Base-by-base conservation (phyloP, 1,140 invertebrate species). In the Sitodiplosis mosellana region DNA sequence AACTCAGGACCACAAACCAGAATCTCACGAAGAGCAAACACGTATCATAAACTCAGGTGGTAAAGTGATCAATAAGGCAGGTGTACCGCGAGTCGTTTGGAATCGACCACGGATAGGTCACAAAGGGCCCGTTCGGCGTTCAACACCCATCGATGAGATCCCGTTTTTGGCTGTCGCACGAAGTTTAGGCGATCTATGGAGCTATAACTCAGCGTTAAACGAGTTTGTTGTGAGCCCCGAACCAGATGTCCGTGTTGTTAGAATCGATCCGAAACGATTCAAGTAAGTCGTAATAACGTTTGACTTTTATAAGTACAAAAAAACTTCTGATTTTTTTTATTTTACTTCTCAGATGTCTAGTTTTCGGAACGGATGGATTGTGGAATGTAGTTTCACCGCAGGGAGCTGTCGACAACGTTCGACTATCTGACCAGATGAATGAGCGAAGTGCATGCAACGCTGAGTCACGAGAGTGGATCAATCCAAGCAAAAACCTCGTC, bases 181-280 rank as follows among this genome's bases (percentile, higher is more conserved):
- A 53, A 91, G 90, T 22, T 66, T 98, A 50, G 93, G 93, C 51
- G 93, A 98, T 68, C 70, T 97, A 1, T 98, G 93, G 93, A 95
- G 90, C 59, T 96, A 93, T 59, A 95, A 96, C 68, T 83, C 83
- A 1, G 76, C 77, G 42, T 76, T 79, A 53, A 78, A 91, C 60
- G 80, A 85, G 61, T 98, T 95, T 70, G 82, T 95, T 11, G 92
- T 98, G 2, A 93, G 88, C n/a, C 94, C 94, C 0, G 88, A 93
- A 64, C 94, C 94, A 2, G 93, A 98, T 71, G 87, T 95, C 4
- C 76, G 78, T 55, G 88, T 93, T 0, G 70, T 90, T 45, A 71
- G 79, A 42, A 81, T 97, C 49, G 83, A 96, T 66, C 80, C 87
- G 1, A 73, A 72, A 15, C 72, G 69, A 48, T 77, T 78, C 56